Percentiles rank a stretch among this genome's conserved stretches.
These are phyloP conservation scores for Zoanthus sansibaricus DNA, from an alignment of 92 coral and sea anemone genomes.

Conservation along the genomic window DNA sequence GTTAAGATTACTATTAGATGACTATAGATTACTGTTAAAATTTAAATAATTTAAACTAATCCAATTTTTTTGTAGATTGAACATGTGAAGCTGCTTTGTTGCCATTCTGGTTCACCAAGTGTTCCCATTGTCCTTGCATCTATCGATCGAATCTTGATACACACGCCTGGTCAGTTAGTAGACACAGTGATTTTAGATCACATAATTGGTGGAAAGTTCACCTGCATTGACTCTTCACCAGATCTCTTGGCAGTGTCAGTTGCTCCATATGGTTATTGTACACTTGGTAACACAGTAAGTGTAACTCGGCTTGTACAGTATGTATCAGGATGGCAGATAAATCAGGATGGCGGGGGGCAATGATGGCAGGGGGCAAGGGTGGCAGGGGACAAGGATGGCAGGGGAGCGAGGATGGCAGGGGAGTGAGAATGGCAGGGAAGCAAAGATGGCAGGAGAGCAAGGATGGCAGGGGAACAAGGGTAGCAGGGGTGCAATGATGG, in stretches of 20 bases:
- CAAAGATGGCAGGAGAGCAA: not conserved
- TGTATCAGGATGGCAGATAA: too few relatives aligned
- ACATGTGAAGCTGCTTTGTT: conserved; percentile 61
- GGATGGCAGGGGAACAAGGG: not conserved
- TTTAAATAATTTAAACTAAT: not conserved
- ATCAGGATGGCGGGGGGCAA: not conserved
- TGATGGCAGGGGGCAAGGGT: not conserved
- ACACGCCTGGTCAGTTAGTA: conserved; percentile 57
- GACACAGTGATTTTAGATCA: conserved; percentile 69
- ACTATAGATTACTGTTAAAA: not conserved
- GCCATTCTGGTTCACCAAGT: conserved; percentile 12
- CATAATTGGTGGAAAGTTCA: conserved; percentile 88
- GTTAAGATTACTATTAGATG: not conserved
- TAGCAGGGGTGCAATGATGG: not conserved
- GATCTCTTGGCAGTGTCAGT: conserved; percentile 84
- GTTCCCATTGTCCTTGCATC: conserved; percentile 72
- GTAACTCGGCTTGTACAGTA: not conserved
- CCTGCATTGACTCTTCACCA: conserved; percentile 75
- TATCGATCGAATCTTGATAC: conserved; percentile 69
- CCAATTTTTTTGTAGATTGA: conserved; percentile 49
- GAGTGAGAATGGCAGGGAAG: not conserved
- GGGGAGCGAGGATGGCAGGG: not conserved
- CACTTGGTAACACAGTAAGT: conserved; percentile 82
- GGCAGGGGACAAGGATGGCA: not conserved
- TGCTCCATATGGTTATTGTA: conserved; percentile 93